phyloP scores from a whole-genome alignment of 2,888 invertebrate species.

The Periphyllus acericola region DNA sequence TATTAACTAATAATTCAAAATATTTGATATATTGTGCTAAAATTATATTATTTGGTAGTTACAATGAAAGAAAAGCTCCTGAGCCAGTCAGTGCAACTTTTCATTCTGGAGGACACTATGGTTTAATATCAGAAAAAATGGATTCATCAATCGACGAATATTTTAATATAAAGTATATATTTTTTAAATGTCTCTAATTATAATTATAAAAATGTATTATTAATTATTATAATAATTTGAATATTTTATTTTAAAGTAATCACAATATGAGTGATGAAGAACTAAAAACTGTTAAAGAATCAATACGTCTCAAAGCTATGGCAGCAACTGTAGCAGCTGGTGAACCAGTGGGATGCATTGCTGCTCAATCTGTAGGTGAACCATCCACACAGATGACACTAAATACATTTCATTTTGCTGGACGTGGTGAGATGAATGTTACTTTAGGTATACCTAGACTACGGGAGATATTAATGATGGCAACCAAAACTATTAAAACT shows the following conservation, averaged over 20 bases:
- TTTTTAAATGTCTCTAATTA: conserved; percentile 1
- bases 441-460: conserved; percentile 98
- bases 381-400: conserved; percentile 99
- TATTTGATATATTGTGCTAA: conserved; percentile 2
- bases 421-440: conserved; percentile 99
- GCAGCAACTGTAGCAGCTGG: conserved; percentile 72
- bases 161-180: conserved; percentile 68
- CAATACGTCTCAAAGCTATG: conserved; percentile 68
- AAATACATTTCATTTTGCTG: conserved; percentile 99
- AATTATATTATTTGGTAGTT: conserved; percentile 44
- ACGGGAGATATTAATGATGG: conserved; percentile 96
- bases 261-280: conserved; percentile 39
- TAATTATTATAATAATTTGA: neutral
- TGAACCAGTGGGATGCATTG: conserved; percentile 94
- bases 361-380: conserved; percentile 98
- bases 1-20: neutral
- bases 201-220: neutral
- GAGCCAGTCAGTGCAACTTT: conserved; percentile 79
- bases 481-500: conserved; percentile 91
- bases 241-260: conserved; percentile 22
- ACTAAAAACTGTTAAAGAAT: conserved; percentile 64
- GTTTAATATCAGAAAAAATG: conserved; percentile 85
- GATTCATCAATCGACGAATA: conserved; percentile 76
- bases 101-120: conserved; percentile 81
- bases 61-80: conserved; percentile 70